These are phyloP conservation scores for Athene noctua DNA, from an alignment of 2,113 vertebrate species.

Conservation along the genomic window DNA sequence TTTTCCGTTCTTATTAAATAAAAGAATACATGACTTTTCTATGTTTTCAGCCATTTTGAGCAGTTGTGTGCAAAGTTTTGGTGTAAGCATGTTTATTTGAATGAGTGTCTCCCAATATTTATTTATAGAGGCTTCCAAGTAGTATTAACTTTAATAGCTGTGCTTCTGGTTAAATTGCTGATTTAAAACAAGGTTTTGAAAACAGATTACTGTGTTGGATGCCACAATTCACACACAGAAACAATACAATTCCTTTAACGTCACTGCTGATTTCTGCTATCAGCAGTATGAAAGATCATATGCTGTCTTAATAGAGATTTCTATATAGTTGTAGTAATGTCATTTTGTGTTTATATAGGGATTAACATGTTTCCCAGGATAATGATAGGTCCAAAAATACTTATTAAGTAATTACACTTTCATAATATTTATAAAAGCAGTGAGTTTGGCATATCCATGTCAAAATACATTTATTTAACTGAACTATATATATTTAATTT, in stretches of 20 bases:
- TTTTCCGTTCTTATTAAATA: neutral
- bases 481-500: rapidly evolving
- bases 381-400: neutral
- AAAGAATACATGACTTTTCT: neutral
- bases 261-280: neutral
- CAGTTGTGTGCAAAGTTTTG: neutral
- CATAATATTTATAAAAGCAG: neutral
- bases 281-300: neutral
- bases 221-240: neutral
- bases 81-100: neutral
- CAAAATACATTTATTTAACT: neutral
- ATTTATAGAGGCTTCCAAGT: neutral
- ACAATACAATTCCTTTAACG: neutral
- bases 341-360: neutral
- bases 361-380: neutral
- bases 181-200: neutral
- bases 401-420: neutral
- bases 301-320: neutral
- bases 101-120: neutral
- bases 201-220: neutral
- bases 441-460: neutral
- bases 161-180: neutral
- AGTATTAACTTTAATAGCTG: neutral
- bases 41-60: neutral
- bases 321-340: neutral